Conservation (phyloP, 2,888 invertebrate species). For the Thereva nobilitata region DNA sequence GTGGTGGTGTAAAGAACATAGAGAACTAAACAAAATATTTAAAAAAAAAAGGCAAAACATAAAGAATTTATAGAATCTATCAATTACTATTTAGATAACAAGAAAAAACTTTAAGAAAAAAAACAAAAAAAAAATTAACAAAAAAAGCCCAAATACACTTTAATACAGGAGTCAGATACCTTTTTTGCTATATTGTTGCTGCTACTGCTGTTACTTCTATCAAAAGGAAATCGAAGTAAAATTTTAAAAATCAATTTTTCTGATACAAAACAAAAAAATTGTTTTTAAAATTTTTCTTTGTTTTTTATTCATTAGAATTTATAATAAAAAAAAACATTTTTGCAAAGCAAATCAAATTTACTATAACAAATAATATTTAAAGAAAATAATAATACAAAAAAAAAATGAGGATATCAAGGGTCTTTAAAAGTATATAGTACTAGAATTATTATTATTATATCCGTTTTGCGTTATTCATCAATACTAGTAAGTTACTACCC, state of each 20-base stretch:
- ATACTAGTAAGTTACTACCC: too few relatives aligned
- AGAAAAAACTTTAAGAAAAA: slow-evolving; percentile 19
- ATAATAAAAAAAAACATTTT: slow-evolving; percentile 29
- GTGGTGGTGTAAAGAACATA: neutral
- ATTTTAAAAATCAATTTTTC: neutral
- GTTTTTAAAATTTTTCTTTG: neutral
- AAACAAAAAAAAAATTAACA: neutral
- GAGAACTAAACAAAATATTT: slow-evolving; percentile 9
- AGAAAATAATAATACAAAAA: slow-evolving; percentile 25
- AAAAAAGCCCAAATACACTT: slow-evolving; percentile 21
- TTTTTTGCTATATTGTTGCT: slow-evolving; percentile 40
- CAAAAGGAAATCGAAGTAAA: neutral
- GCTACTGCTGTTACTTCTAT: slow-evolving; percentile 35
- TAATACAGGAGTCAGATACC: slow-evolving; percentile 60
- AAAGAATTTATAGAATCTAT: slow-evolving; percentile 26
- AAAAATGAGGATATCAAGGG: slow-evolving; percentile 37
- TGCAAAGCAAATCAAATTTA: slow-evolving; percentile 5
- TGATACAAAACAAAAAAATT: neutral
- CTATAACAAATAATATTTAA: slow-evolving; percentile 26
- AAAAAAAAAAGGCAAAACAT: slow-evolving; percentile 15
- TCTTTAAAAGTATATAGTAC: slow-evolving; percentile 32
- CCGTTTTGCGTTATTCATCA: neutral
- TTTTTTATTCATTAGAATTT: slow-evolving; percentile 26
- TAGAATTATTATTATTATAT: slow-evolving; percentile 8
- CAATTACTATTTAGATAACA: slow-evolving; percentile 11